A percentile compares a stretch with the other conserved stretches of the same genome.
phyloP scores from a whole-genome alignment of 2,113 vertebrate species.

The Myiagra hebetior region DNA sequence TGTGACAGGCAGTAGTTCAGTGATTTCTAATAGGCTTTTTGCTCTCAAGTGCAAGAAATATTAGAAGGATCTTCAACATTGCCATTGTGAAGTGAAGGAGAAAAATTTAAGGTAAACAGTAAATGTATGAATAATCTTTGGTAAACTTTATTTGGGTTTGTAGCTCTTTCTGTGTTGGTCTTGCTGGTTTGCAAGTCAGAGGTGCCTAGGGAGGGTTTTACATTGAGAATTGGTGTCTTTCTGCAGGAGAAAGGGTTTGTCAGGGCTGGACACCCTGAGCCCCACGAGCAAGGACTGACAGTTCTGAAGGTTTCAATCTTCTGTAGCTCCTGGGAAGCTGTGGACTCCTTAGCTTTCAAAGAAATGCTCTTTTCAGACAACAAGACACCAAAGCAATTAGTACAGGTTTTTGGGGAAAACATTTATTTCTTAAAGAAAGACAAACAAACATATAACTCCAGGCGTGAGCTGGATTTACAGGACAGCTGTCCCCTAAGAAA shows the following conservation, averaged over 20 bases:
- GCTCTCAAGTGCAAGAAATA: background rate
- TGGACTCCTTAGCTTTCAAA: background rate
- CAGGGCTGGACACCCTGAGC: background rate
- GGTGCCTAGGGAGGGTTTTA: background rate
- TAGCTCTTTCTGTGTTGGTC: background rate
- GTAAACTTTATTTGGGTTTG: background rate
- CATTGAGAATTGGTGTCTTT: background rate
- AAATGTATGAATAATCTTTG: background rate
- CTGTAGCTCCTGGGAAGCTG: background rate
- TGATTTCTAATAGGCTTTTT: background rate
- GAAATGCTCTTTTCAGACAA: background rate
- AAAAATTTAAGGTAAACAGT: background rate
- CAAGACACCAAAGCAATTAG: background rate
- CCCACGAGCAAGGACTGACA: background rate
- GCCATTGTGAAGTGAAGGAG: background rate
- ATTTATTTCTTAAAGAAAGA: background rate
- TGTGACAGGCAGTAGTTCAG: background rate
- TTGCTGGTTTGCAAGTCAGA: background rate
- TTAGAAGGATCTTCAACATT: background rate
- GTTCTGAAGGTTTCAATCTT: background rate
- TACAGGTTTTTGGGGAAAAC: background rate
- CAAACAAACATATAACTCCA: background rate
- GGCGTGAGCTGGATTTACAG: background rate
- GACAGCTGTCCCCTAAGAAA: background rate
- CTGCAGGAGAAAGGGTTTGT: background rate